Evolutionary conservation across 2,888 invertebrate species (phyloP), one percentile per base, ranked within the genome.

Genomic region (Pteria penguin): DNA sequence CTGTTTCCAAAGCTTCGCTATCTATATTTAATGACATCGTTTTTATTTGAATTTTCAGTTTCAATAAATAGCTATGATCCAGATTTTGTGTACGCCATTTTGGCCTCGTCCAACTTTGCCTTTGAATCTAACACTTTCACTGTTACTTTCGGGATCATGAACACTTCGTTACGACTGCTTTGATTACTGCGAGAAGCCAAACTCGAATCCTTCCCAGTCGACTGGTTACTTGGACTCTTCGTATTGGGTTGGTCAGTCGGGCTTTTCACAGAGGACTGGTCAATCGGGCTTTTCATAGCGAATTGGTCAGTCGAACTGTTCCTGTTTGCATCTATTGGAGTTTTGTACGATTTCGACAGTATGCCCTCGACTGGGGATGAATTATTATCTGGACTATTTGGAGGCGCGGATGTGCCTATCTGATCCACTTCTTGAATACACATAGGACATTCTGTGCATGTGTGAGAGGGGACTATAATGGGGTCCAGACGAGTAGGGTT

Each of bases 391-490:
- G 76, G 76, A 54, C 76, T 77, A 45, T 77, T 77, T 29, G 76
- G 76, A 18, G 76, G 76, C n/a, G 60, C 58, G n/a, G 73, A n/a
- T 5, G 73, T 73, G 11, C 67, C 60, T 31, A 68, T 68, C 24
- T 62, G 55, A 8, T 55, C 45, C 11, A 22, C 29, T 5, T 55
- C 66, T 22, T 58, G 32, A 26, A 63, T 65, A 65, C 65, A 73
- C 63, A 72, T 69, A 1, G 69, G 69, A 73, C 76, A 73, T 27
- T 65, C 73, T 14, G 58, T 67, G 29, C 69, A 77, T n/a, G 57
- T 33, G n/a, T 72, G 69, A 5, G 76, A 73, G 8, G 76, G 76
- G 22, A 77, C 76, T 24, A 77, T 57, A 22, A 77, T 77, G 5
- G 76, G 76, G n/a, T 69, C 63, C 18, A 75, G 52, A 18, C 60